These are phyloP conservation scores for Aphidius ervi DNA, from an alignment of 1,140 invertebrate genomes.

Conservation along the genomic window DNA sequence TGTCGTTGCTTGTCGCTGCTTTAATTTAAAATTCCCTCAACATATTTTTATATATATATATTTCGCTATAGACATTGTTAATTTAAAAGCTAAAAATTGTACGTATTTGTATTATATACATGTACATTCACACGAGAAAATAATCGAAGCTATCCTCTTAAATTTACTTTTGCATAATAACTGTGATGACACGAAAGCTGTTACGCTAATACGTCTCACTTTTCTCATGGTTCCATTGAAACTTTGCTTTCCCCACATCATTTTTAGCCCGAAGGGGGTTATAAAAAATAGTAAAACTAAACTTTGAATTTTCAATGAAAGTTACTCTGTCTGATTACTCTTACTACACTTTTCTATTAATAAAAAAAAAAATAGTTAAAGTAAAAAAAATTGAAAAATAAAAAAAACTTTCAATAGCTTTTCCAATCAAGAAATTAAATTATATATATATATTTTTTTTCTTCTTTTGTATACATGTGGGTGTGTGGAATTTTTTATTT, in stretches of 20 bases:
- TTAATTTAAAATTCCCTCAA: slow-evolving; percentile 21
- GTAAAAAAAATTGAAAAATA: neutral
- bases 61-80: neutral
- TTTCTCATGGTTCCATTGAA: neutral
- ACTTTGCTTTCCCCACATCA: neutral
- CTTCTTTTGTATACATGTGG: neutral
- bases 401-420: slow-evolving; percentile 17
- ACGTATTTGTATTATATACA: slow-evolving; percentile 1
- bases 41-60: neutral
- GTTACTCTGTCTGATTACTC: slow-evolving; percentile 23
- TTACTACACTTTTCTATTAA: neutral
- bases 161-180: neutral
- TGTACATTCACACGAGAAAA: neutral
- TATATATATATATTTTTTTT: slow-evolving; percentile 8
- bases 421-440: slow-evolving; percentile 23
- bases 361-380: neutral
- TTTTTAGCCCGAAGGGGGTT: neutral
- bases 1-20: slow-evolving; percentile 1
- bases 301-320: slow-evolving; percentile 17
- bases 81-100: slow-evolving; percentile 7
- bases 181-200: slow-evolving; percentile 17
- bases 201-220: slow-evolving; percentile 21
- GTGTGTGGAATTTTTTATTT: neutral
- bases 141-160: slow-evolving; percentile 18
- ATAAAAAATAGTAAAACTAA: slow-evolving; percentile 24